Evolutionary conservation across 2,797 vertebrate genomes (phyloP).

Genomic region (Hafferia zeledoni): DNA sequence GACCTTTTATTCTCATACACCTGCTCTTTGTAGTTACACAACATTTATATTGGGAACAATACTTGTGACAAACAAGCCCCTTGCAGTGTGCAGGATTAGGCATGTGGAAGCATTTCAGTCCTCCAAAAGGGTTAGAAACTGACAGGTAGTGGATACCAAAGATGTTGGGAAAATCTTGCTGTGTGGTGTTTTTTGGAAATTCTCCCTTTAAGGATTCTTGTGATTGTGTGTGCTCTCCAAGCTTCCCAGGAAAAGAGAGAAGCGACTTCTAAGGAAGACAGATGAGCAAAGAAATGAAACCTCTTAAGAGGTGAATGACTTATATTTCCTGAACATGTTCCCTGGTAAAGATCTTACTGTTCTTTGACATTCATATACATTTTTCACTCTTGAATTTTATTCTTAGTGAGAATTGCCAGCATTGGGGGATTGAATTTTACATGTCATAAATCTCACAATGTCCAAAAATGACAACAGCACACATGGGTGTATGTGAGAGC

Average conservation of each 20-base stretch:
- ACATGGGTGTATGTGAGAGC: constrained; percentile 42
- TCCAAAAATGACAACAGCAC: constrained; percentile 47
- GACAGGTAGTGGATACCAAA: not conserved
- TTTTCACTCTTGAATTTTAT: not conserved
- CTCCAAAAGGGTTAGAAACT: not conserved
- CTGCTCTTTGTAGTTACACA: not conserved
- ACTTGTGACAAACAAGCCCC: not conserved
- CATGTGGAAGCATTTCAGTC: not conserved
- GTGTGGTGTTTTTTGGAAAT: not conserved
- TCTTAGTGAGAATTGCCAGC: not conserved
- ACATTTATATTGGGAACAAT: not conserved
- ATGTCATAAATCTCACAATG: not conserved
- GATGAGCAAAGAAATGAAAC: not conserved
- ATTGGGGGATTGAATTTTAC: constrained; percentile 2
- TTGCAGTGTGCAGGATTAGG: not conserved
- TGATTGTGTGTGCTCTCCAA: not conserved
- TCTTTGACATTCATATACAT: not conserved
- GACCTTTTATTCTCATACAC: not conserved
- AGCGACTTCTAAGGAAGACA: not conserved
- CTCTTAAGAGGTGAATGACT: not conserved
- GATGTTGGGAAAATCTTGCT: not conserved
- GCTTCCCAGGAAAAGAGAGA: not conserved
- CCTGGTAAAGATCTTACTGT: not conserved
- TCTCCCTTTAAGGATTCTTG: not conserved
- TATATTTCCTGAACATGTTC: not conserved